Evolutionary conservation across 2,888 invertebrate genomes (phyloP), one percentile per base, ranked within the genome.

Genomic region (Gerris lacustris): DNA sequence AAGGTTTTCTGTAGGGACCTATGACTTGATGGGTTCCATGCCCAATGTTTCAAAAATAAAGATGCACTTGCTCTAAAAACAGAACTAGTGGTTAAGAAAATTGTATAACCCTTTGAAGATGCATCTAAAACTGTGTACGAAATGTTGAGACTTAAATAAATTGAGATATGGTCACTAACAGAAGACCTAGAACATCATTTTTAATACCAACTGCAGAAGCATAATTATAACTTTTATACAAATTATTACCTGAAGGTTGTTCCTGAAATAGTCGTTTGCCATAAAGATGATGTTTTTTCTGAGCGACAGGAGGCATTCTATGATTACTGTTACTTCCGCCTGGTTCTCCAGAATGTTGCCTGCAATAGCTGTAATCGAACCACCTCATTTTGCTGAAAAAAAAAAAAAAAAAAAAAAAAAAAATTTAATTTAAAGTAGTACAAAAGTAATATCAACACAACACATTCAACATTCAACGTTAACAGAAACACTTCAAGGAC

Each of bases 231-330:
- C 31, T 31, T 31, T 31, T 31, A 31, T 55, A 5, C 55, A 55
- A 55, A 55, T 11, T 9, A 11, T 55, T 55, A 55, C 55, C 55
- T 55, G 78, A 73, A 45, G 78, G 77, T 73, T 79, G 79, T 68
- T 81, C 92, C 81, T 92, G 91, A 77, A 91, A 88, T 81, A 89
- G 91, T 76, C 94, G 82, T 80, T 94, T 93, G 6, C 93, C 94
- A 79, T 92, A 94, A 89, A 94, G 89, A 77, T 94, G 94, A 79
- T 94, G 93, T 80, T 94, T 94, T 82, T 94, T 94, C 81, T 94
- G 93, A 0, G 90, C 89, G 66, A 89, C 88, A 11, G 86, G 85
- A 47, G 87, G 86, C 6, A 70, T 70, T 43, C 74, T 72, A 66
- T 75, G 67, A 31, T 31, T 31, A 66, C 86, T 82, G 5, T 83